Percentiles rank a stretch among this genome's conserved stretches.
phyloP scores from a whole-genome alignment of 92 coral and sea anemone genomes.

The Metridium senile region DNA sequence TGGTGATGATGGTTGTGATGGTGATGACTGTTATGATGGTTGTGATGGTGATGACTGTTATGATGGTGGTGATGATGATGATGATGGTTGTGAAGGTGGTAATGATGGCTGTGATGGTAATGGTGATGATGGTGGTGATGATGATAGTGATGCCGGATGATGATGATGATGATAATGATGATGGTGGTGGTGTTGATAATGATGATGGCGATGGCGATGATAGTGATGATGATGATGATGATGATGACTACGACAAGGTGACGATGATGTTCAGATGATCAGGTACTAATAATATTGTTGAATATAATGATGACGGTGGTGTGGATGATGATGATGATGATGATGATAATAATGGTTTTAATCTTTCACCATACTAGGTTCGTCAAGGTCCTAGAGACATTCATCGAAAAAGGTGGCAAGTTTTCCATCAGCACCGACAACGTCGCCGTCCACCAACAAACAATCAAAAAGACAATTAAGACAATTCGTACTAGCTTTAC shows the following conservation, averaged over 20 bases:
- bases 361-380: constrained; percentile 42
- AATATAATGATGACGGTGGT: not conserved
- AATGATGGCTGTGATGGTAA: not conserved
- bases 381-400: constrained; percentile 83
- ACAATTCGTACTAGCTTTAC: constrained; percentile 48
- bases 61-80: not conserved
- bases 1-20: not conserved
- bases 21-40: not conserved
- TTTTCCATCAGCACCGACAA: constrained; percentile 77
- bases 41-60: not conserved
- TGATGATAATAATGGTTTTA: constrained; percentile 23
- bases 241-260: not conserved
- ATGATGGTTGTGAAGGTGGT: not conserved
- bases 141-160: not conserved
- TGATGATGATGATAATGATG: not conserved
- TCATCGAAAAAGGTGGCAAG: constrained; percentile 87
- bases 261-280: not conserved
- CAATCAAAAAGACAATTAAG: constrained; percentile 29
- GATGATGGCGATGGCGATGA: not conserved
- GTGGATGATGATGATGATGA: not conserved
- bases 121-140: not conserved
- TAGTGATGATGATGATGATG: not conserved
- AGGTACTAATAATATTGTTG: too few species aligned
- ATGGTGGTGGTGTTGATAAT: not conserved
- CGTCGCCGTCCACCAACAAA: constrained; percentile 68